Conservation (phyloP, 2,113 vertebrate species). For the Seriola rivoliana region DNA sequence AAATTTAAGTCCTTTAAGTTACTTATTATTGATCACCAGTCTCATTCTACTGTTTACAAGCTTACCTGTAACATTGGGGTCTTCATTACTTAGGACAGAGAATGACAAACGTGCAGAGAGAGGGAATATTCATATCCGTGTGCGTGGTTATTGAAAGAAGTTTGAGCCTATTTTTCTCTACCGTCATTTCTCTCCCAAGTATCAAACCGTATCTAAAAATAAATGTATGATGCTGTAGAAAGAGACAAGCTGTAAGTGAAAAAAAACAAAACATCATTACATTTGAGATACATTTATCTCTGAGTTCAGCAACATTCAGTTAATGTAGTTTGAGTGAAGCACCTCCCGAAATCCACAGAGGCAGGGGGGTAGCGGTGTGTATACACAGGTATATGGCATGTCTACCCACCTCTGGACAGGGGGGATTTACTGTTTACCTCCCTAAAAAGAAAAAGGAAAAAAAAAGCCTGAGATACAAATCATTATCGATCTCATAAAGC, state of each 20-base stretch:
- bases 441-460: too few relatives aligned
- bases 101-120: neutral
- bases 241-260: neutral
- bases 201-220: conserved; percentile 57
- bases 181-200: neutral
- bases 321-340: neutral
- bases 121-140: neutral
- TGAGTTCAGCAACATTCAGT: neutral
- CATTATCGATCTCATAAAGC: neutral
- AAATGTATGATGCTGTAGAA: conserved; percentile 18
- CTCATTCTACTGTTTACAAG: conserved; percentile 10
- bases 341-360: neutral
- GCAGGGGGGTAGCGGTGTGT: neutral
- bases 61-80: neutral
- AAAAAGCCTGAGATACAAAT: conserved; percentile 10
- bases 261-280: conserved; percentile 17
- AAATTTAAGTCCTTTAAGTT: neutral
- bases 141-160: conserved; percentile 10
- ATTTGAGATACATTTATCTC: conserved; percentile 9
- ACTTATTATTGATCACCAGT: neutral
- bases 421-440: conserved; percentile 5
- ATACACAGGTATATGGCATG: neutral
- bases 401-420: neutral
- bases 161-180: conserved; percentile 3
- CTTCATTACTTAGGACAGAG: conserved; percentile 1